Conservation (phyloP, 2,113 vertebrate genomes). For the Panthera uncia region DNA sequence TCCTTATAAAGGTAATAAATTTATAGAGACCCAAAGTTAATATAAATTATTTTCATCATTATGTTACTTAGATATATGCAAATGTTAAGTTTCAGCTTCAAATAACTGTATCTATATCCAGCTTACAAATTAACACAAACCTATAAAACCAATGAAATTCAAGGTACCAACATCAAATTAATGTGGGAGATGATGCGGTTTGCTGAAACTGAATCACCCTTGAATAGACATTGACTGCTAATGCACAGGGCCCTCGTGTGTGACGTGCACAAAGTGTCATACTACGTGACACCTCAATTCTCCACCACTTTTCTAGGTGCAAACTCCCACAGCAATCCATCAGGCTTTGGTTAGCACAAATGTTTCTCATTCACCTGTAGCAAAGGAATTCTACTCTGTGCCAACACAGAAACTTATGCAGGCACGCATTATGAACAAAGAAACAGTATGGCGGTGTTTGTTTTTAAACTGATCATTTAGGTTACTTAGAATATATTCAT, state of each 20-base stretch:
- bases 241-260: neutral
- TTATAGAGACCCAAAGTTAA: neutral
- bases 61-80: slow-evolving; percentile 18
- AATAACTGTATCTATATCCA: neutral
- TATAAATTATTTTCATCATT: neutral
- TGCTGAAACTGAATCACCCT: neutral
- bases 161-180: neutral
- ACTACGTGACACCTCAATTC: neutral
- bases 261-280: neutral
- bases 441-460: neutral
- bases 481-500: neutral
- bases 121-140: slow-evolving; percentile 16
- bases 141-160: slow-evolving; percentile 16
- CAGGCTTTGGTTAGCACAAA: neutral
- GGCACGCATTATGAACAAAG: neutral
- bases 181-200: neutral
- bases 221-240: neutral
- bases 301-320: neutral
- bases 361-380: neutral
- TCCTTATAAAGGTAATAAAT: neutral
- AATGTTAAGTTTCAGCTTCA: slow-evolving; percentile 2
- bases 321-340: neutral
- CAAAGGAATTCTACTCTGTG: neutral
- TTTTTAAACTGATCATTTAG: neutral
- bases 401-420: neutral